Evolutionary conservation across 2,797 vertebrate species (phyloP).

Genomic region (Rhabdomys pumilio): DNA sequence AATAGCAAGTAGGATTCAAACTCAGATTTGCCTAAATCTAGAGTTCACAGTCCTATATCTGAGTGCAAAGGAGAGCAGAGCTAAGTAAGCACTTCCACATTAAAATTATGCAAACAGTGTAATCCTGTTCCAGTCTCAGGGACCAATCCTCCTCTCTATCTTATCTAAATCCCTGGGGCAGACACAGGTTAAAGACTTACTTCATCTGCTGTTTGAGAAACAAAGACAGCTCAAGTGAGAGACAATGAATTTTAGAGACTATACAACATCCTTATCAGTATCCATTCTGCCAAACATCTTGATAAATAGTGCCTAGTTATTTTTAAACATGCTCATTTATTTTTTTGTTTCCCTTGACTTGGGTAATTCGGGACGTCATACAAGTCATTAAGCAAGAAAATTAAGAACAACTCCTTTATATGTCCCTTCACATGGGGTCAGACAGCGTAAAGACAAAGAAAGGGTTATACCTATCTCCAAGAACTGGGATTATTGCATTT

Average conservation of each 20-base stretch:
- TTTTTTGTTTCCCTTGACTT: conserved; percentile 4
- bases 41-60: conserved; percentile 18
- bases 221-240: neutral
- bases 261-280: neutral
- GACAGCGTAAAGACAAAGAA: neutral
- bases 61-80: conserved; percentile 34
- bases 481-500: neutral
- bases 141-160: neutral
- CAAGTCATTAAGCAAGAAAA: neutral
- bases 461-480: neutral
- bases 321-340: neutral
- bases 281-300: neutral
- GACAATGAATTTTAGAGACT: neutral
- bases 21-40: conserved; percentile 62
- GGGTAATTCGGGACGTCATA: conserved; percentile 35
- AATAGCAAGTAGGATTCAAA: neutral
- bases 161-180: conserved; percentile 50
- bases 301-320: neutral
- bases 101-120: conserved; percentile 24
- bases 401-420: neutral
- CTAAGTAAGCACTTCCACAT: neutral
- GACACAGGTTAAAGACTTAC: neutral
- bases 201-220: neutral
- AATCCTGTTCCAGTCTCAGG: conserved; percentile 55
- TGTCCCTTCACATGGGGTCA: neutral